phyloP scores from a whole-genome alignment of 2,113 vertebrate species.

The Daphoenositta chrysoptera region DNA sequence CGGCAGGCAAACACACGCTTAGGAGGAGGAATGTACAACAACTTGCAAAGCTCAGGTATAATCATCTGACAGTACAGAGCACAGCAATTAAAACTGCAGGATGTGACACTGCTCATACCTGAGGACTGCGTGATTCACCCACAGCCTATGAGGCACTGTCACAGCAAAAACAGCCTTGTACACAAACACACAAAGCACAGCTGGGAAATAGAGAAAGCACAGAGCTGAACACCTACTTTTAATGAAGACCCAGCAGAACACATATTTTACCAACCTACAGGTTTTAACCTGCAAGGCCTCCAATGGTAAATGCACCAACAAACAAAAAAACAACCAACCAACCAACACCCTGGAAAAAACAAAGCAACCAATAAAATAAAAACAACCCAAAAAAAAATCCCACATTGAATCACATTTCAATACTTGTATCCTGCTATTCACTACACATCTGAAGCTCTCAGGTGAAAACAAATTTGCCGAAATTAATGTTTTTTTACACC shows the following conservation, averaged over 20 bases:
- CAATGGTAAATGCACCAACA: neutral
- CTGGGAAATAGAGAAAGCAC: neutral
- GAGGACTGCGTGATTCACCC: constrained; percentile 14
- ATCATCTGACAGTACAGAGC: constrained; percentile 21
- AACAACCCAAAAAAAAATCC: neutral
- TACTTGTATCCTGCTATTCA: neutral
- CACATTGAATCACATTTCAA: neutral
- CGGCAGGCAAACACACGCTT: neutral
- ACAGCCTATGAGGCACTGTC: neutral
- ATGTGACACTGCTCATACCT: constrained; percentile 58
- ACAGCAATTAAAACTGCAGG: constrained; percentile 52
- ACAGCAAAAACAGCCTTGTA: neutral
- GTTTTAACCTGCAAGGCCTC: neutral
- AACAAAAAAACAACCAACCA: neutral
- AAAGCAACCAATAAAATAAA: neutral
- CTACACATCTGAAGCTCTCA: neutral
- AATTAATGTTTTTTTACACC: neutral
- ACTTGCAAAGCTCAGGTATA: constrained; percentile 26
- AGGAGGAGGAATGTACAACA: constrained; percentile 40
- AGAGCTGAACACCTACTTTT: neutral
- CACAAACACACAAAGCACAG: neutral
- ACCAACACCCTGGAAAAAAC: neutral
- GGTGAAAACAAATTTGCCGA: neutral
- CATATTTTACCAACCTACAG: neutral
- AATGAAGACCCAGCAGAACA: neutral